Conservation (phyloP, 92 coral and sea anemone species). For the Scolanthus callimorphus region DNA sequence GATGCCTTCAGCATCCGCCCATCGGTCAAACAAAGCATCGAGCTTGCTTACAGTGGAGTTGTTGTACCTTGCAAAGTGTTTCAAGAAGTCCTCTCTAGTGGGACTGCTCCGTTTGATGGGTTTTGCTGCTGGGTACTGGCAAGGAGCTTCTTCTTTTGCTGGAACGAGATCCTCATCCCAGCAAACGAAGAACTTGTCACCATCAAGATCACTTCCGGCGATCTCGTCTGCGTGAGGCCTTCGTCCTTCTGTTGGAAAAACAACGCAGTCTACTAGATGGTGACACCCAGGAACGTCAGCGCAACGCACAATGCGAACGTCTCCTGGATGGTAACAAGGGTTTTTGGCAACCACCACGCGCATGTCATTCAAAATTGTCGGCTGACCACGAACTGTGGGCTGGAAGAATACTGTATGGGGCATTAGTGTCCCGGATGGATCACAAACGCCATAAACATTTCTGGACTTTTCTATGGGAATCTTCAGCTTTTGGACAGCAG, state of each 20-base stretch:
- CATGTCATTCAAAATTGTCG: constrained; percentile 40
- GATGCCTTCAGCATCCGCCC: constrained; percentile 88
- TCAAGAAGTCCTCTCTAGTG: constrained; percentile 51
- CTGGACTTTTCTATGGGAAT: constrained; percentile 80
- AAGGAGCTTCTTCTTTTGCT: constrained; percentile 29
- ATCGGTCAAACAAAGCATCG: constrained; percentile 44
- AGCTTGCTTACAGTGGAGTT: constrained; percentile 63
- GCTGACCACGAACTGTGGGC: constrained; percentile 68
- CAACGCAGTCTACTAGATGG: constrained; percentile 88
- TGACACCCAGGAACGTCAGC: constrained; percentile 30
- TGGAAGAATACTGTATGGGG: constrained; percentile 65
- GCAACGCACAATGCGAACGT: constrained; percentile 66
- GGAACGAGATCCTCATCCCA: constrained; percentile 89
- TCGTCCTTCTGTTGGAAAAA: constrained; percentile 80
- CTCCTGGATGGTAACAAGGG: constrained; percentile 93
- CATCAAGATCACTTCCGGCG: constrained; percentile 92
- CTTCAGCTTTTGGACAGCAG: constrained; percentile 61
- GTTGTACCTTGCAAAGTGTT: constrained; percentile 69
- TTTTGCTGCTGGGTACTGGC: constrained; percentile 69
- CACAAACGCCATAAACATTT: constrained; percentile 87
- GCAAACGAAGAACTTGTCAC: constrained; percentile 85
- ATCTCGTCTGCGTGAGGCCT: constrained; percentile 92
- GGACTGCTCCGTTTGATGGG: constrained; percentile 16
- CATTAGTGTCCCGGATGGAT: constrained; percentile 63
- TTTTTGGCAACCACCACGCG: constrained; percentile 85